phyloP scores from a whole-genome alignment of 2,113 vertebrate genomes.

The Shinisaurus crocodilurus region DNA sequence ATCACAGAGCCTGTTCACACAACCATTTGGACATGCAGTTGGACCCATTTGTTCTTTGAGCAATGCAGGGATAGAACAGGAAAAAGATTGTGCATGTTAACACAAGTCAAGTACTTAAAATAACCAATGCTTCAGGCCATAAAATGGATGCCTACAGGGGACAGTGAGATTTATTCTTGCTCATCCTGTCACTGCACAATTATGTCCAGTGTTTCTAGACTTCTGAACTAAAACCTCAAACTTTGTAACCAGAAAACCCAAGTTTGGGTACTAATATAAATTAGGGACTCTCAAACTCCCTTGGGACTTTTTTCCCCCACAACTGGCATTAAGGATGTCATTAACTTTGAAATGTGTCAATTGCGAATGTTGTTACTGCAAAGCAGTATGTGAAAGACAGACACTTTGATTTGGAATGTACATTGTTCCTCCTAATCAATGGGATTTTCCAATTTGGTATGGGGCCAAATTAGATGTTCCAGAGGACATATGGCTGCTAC shows the following conservation, averaged over 20 bases:
- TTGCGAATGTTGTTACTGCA: not conserved
- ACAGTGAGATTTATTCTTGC: conserved; percentile 12
- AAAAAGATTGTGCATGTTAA: not conserved
- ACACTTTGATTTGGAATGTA: not conserved
- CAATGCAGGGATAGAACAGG: not conserved
- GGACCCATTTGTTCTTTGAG: not conserved
- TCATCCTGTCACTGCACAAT: rapidly evolving
- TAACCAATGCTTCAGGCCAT: not conserved
- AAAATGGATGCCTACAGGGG: conserved; percentile 6
- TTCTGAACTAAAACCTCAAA: not conserved
- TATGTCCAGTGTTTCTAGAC: not conserved
- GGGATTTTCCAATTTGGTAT: not conserved
- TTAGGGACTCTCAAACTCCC: not conserved
- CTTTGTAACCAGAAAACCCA: not conserved
- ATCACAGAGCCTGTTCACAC: not conserved
- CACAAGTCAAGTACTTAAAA: conserved; percentile 18
- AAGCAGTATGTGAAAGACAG: not conserved
- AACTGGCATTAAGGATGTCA: not conserved
- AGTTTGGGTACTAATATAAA: not conserved
- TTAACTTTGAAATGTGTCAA: not conserved
- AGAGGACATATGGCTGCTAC: not conserved
- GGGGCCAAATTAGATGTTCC: not conserved
- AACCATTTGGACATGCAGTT: rapidly evolving
- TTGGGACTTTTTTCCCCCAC: not conserved
- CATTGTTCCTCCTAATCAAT: not conserved